Evolutionary conservation across 1,140 invertebrate genomes (phyloP).

Genomic region (Calephelis virginiensis): DNA sequence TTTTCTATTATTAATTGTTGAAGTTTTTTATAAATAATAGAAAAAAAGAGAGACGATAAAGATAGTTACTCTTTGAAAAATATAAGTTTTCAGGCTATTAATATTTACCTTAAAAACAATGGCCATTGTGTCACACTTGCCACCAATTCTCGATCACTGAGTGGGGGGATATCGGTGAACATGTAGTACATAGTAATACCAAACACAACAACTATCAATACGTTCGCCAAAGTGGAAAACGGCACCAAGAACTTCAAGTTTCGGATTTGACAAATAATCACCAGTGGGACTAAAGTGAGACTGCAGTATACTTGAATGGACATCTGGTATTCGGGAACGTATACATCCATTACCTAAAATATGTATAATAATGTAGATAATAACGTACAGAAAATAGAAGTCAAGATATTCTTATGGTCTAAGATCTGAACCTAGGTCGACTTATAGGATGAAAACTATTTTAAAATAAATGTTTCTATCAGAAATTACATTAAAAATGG

Average conservation of each 20-base stretch:
- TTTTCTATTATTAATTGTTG: too few species aligned
- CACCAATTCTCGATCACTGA: constrained; percentile 75
- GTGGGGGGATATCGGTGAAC: constrained; percentile 78
- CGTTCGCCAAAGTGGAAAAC: constrained; percentile 85
- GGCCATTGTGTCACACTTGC: constrained; percentile 78
- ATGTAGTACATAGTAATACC: constrained; percentile 86
- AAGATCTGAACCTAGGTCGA: too few species aligned
- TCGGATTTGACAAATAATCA: constrained; percentile 83
- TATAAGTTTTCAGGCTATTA: too few species aligned
- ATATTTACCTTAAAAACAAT: constrained; percentile 80
- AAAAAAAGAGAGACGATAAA: too few species aligned
- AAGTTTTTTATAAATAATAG: too few species aligned
- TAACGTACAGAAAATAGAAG: too few species aligned
- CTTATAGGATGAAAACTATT: too few species aligned
- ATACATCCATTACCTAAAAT: constrained; percentile 69
- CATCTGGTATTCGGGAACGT: constrained; percentile 52
- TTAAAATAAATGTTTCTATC: too few species aligned
- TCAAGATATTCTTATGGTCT: too few species aligned
- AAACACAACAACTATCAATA: constrained; percentile 83
- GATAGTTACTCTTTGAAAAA: too few species aligned
- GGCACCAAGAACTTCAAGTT: constrained; percentile 88
- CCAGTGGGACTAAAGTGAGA: constrained; percentile 79
- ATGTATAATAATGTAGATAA: not conserved
- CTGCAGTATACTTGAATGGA: constrained; percentile 79
- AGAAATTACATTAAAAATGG: too few species aligned